Conservation (phyloP, 2,888 invertebrate species). For the Leptinotarsa juncta region DNA sequence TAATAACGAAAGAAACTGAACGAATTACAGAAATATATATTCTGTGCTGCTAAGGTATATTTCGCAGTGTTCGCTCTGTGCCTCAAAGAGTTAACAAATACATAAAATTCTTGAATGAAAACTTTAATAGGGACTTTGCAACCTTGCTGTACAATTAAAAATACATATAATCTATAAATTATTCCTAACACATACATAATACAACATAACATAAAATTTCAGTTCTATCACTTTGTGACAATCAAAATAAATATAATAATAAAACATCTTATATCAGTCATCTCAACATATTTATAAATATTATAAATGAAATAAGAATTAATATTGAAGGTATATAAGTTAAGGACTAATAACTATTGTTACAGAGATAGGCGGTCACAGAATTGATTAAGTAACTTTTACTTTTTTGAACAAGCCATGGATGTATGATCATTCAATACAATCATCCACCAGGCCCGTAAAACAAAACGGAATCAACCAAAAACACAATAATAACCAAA, state of each 20-base stretch:
- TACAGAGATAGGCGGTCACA: neutral
- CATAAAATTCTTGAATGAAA: neutral
- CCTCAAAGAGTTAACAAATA: too few species aligned
- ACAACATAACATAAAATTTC: conserved; percentile 24
- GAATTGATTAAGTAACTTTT: neutral
- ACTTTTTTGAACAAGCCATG: too few species aligned
- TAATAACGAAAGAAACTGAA: too few species aligned
- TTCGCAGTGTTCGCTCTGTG: too few species aligned
- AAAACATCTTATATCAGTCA: neutral
- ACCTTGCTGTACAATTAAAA: neutral
- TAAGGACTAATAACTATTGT: neutral
- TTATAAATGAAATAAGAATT: conserved; percentile 4
- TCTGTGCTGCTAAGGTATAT: too few species aligned
- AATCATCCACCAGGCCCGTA: too few species aligned
- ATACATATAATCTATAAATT: neutral
- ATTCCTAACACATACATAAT: conserved; percentile 16
- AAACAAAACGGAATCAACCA: too few species aligned
- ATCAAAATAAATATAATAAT: conserved; percentile 24
- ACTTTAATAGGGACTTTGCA: neutral
- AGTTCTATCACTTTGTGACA: conserved; percentile 35
- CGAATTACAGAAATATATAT: too few species aligned
- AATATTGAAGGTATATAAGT: neutral
- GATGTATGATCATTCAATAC: too few species aligned
- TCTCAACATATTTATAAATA: conserved; percentile 8
- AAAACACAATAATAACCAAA: too few species aligned